phyloP scores from a whole-genome alignment of 2,888 invertebrate genomes.

The Ypsolopha sequella region DNA sequence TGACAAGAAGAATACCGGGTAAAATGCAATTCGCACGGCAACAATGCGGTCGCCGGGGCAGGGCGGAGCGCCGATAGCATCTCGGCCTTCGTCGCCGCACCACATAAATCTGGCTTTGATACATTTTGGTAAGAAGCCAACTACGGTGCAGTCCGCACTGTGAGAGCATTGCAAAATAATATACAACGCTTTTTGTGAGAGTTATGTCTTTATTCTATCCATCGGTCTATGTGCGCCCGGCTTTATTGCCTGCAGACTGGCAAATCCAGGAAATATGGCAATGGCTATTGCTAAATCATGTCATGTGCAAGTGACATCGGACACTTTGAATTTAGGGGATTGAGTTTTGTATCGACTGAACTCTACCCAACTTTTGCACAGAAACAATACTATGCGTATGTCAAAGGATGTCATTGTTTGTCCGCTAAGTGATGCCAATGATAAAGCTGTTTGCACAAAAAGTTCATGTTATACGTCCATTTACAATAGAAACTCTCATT shows the following conservation, averaged over 20 bases:
- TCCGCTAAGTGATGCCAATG: conserved; percentile 20
- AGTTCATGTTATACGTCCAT: conserved; percentile 16
- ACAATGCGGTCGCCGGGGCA: conserved; percentile 25
- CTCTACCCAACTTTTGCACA: too few species aligned
- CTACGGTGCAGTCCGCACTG: conserved; percentile 24
- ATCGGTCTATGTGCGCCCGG: neutral
- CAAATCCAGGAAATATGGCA: too few species aligned
- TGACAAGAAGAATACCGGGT: conserved; percentile 23
- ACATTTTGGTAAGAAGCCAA: conserved; percentile 67
- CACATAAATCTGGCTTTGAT: conserved; percentile 67
- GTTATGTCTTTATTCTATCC: conserved; percentile 5
- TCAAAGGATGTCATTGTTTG: neutral
- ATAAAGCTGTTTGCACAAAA: conserved; percentile 14
- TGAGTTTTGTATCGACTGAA: too few species aligned
- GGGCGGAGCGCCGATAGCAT: conserved; percentile 38
- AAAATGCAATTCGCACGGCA: conserved; percentile 42
- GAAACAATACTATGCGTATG: too few species aligned
- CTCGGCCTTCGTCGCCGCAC: conserved; percentile 52
- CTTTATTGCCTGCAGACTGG: conserved; percentile 1
- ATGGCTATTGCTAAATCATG: too few species aligned
- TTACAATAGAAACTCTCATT: conserved; percentile 12
- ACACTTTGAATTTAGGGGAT: too few species aligned
- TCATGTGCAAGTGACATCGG: too few species aligned
- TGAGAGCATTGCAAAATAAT: conserved; percentile 5
- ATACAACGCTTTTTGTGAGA: conserved; percentile 7